Conservation (phyloP, 2,888 invertebrate genomes). For the Aphodius sticticus region DNA sequence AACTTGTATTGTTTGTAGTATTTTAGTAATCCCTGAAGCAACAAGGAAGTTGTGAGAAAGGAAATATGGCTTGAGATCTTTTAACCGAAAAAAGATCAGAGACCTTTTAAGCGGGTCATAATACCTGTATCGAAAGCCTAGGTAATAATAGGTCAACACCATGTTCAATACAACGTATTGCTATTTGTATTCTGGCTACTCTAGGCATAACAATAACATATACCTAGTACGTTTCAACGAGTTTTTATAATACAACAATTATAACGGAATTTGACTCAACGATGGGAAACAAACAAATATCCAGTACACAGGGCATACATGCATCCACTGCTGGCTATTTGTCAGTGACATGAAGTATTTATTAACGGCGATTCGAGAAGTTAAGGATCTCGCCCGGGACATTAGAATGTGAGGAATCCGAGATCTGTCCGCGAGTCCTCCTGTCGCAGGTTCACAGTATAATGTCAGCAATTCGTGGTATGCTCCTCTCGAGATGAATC, state of each 20-base stretch:
- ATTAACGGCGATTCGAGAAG: conserved; percentile 57
- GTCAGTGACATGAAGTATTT: conserved; percentile 61
- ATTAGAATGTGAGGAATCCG: conserved; percentile 58
- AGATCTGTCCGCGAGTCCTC: conserved; percentile 45
- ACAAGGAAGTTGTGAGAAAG: too few relatives aligned
- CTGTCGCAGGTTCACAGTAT: conserved; percentile 49
- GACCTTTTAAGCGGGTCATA: too few relatives aligned
- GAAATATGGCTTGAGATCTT: too few relatives aligned
- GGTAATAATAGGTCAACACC: too few relatives aligned
- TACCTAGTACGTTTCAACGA: neutral
- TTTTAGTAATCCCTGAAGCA: too few relatives aligned
- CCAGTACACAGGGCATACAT: neutral
- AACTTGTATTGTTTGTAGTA: too few relatives aligned
- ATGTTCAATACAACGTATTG: too few relatives aligned
- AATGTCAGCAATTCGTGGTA: conserved; percentile 52
- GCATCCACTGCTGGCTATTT: conserved; percentile 49
- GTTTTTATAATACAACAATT: neutral
- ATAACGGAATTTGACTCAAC: neutral
- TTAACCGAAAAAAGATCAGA: too few relatives aligned
- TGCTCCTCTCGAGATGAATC: conserved; percentile 52
- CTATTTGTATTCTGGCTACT: too few relatives aligned
- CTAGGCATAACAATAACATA: neutral
- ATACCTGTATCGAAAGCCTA: too few relatives aligned
- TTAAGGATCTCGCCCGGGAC: conserved; percentile 55
- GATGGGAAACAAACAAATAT: conserved; percentile 4